Evolutionary conservation across 1,140 invertebrate species (phyloP).

Genomic region (Nephila pilipes): DNA sequence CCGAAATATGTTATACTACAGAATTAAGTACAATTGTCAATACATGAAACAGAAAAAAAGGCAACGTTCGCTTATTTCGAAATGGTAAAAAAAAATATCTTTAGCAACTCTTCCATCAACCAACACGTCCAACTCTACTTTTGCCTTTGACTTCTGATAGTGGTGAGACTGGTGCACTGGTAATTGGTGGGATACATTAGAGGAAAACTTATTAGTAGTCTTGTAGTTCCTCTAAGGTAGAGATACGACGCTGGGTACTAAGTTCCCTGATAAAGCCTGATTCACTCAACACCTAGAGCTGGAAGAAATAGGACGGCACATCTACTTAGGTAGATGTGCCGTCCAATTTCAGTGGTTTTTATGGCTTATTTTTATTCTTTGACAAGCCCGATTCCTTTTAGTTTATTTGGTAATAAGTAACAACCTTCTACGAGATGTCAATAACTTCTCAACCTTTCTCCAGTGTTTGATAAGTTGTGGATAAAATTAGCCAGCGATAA

Average conservation of each 20-base stretch:
- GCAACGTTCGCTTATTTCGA: no score
- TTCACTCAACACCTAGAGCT: slow-evolving; percentile 71
- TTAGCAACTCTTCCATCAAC: not conserved
- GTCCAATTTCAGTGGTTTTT: not conserved
- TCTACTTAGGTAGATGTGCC: not conserved
- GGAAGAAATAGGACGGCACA: not conserved
- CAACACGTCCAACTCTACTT: slow-evolving; percentile 26
- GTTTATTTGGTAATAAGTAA: slow-evolving; percentile 29
- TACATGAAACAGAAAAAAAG: no score
- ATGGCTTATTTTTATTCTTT: not conserved
- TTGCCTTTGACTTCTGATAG: slow-evolving; percentile 41
- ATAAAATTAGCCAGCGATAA: not conserved
- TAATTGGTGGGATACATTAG: slow-evolving; percentile 61
- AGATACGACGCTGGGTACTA: not conserved
- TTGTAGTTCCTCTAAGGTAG: not conserved
- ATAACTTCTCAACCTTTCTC: not conserved
- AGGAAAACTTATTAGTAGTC: slow-evolving; percentile 66
- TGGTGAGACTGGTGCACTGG: not conserved
- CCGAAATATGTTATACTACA: no score
- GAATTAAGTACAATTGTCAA: no score
- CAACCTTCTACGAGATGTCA: not conserved
- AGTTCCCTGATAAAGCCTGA: slow-evolving; percentile 52
- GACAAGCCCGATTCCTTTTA: not conserved
- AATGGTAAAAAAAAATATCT: not conserved
- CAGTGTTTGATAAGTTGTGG: not conserved